Percentiles rank a stretch among this genome's conserved stretches.
phyloP scores from a whole-genome alignment of 1,140 invertebrate species.

The Lepidostoma basale region DNA sequence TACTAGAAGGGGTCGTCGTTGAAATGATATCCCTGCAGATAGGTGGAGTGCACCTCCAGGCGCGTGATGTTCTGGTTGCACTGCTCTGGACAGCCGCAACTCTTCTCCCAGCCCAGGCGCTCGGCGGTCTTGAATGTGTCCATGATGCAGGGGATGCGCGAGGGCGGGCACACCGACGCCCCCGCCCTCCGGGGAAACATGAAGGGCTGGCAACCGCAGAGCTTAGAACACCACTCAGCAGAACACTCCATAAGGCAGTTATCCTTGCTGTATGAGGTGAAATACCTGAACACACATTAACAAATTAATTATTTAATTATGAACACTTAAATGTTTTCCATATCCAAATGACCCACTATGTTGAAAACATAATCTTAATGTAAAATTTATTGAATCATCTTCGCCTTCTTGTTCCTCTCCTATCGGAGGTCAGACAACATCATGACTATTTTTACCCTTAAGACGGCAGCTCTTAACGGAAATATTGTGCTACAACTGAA shows the following conservation, averaged over 20 bases:
- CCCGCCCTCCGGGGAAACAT: slow-evolving; percentile 45
- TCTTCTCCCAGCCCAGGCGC: slow-evolving; percentile 16
- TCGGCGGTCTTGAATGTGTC: slow-evolving; percentile 22
- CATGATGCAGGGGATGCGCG: slow-evolving; percentile 30
- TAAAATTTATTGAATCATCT: too few species aligned
- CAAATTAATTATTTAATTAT: too few species aligned
- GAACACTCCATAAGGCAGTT: slow-evolving; percentile 57
- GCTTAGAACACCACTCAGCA: slow-evolving; percentile 47
- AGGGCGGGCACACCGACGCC: slow-evolving; percentile 28
- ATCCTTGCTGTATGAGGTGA: slow-evolving; percentile 50
- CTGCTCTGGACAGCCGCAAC: slow-evolving; percentile 50
- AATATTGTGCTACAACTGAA: too few species aligned
- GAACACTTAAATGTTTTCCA: too few species aligned
- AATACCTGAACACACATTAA: slow-evolving; percentile 28
- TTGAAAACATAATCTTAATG: too few species aligned
- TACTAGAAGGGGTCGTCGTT: slow-evolving; percentile 49
- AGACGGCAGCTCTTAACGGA: too few species aligned
- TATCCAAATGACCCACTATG: too few species aligned
- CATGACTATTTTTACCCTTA: too few species aligned
- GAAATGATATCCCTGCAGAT: slow-evolving; percentile 44
- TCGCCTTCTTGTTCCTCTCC: too few species aligned
- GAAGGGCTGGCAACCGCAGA: slow-evolving; percentile 57
- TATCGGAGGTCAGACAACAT: too few species aligned
- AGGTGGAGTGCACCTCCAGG: slow-evolving; percentile 46
- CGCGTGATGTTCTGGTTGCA: slow-evolving; percentile 49